A percentile compares a stretch with the other conserved stretches of the same genome.
phyloP scores from a whole-genome alignment of 2,888 invertebrate species.

The Harpalus rubripes region DNA sequence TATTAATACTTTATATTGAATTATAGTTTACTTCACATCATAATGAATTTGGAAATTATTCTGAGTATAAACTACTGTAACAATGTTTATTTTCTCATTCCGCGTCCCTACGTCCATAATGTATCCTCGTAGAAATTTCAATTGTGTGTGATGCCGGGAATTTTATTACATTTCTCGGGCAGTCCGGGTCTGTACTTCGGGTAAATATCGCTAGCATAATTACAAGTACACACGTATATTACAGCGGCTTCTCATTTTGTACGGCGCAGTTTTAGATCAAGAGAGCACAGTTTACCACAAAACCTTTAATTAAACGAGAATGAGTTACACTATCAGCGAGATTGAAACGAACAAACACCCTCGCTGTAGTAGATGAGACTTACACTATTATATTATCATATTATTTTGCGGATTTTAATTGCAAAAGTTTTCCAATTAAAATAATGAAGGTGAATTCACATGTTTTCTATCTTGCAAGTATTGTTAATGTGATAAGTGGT shows the following conservation, averaged over 20 bases:
- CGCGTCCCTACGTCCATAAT: constrained; percentile 7
- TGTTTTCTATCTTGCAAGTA: constrained; percentile 16
- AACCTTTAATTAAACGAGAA: constrained; percentile 61
- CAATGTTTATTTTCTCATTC: not conserved
- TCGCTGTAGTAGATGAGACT: constrained; percentile 21
- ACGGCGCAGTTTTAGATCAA: constrained; percentile 53
- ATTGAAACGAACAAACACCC: constrained; percentile 56
- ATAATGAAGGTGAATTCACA: constrained; percentile 50
- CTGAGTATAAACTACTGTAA: not conserved
- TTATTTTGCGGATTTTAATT: constrained; percentile 62
- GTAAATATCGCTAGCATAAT: constrained; percentile 60
- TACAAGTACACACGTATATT: constrained; percentile 62
- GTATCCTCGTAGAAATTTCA: constrained; percentile 10
- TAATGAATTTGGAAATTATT: no score
- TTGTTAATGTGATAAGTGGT: constrained; percentile 35
- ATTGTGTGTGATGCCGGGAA: not conserved
- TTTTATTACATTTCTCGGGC: constrained; percentile 34
- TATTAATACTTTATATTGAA: no score
- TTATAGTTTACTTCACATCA: no score
- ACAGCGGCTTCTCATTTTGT: constrained; percentile 58
- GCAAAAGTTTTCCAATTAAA: constrained; percentile 63
- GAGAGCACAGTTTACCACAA: constrained; percentile 49
- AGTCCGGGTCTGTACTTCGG: constrained; percentile 8
- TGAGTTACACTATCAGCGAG: constrained; percentile 56
- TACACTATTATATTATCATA: constrained; percentile 64